Base-by-base conservation (phyloP, 1,140 invertebrate species). In the Bombus sibiricus region DNA sequence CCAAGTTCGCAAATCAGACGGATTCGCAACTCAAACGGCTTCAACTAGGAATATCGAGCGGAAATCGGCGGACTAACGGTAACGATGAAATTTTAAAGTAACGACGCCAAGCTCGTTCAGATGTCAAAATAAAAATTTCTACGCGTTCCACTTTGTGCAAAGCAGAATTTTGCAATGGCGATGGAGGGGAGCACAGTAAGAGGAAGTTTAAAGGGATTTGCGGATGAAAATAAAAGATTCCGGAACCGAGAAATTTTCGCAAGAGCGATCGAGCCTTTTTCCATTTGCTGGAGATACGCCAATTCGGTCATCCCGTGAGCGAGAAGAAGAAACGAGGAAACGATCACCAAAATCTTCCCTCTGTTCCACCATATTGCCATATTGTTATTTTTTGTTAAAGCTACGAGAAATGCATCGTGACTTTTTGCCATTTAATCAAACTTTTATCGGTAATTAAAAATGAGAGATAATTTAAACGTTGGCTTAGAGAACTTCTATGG, bases 301-400 rank as follows among this genome's bases (percentile, higher is more conserved):
- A 88, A 86, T 75, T 88, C 83, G 86, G 74, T 81, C 74, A 64
- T 22, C 18, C 59, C 59, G 75, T 37, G 43, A 25, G 34, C 43
- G 64, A 15, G 34, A 37, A 39, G 39, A 72, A 47, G 71, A 74
- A 66, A 28, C 39, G 39, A 62, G 32, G 57, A 15, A 57, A 32
- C 32, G 34, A 76, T 64, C 47, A 25, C 3, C 6, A 8, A 37
- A 37, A 37, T 18, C 18, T 28, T 57, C 32, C 8, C 32, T 18
- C 32, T 8, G 32, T 66, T 22, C 64, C 64, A 22, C 0, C n/a
- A 22, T 9, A 32, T 32, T 18, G n/a, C 2, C 62, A 15, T 64
- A 64, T 64, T n/a, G 62, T 32, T 15, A 64, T 15, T 10, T 28
- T 59, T 59, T 28, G 9, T 59, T 10, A 10, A 10, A 28, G 18